Base-by-base conservation (phyloP, 2,888 invertebrate genomes). In the Creontiades dilutus region DNA sequence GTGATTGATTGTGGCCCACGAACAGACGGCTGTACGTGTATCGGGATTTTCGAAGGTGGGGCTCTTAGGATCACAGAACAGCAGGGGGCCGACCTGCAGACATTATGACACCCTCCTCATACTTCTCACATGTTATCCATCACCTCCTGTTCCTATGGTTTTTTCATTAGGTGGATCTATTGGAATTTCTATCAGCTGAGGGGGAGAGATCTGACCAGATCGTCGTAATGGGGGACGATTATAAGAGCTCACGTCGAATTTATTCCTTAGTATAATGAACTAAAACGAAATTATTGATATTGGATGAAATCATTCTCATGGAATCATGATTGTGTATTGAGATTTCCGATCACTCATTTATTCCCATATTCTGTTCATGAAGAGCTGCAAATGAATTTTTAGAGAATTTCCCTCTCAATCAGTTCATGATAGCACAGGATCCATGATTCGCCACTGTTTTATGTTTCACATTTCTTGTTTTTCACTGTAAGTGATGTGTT, bases 111-210 rank as follows among this genome's bases (percentile, higher is more conserved):
- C 87, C 87, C 57, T 57, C 86, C 23, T 75, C 46, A 75, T 87
- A 61, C 46, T 76, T 87, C 48, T 68, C 23, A 23, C 78, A 47
- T n/a, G 52, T 76, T 85, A 90, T 90, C 89, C 89, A 85, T 90
- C 89, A 90, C 52, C 78, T 81, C n/a, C 16, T 47, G 28, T 27
- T 76, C 86, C 89, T 86, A 90, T 90, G 89, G 89, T 90, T 90
- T 86, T 90, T 90, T 90, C 89, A 90, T 90, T 90, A 90, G 89
- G 61, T 90, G 76, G 75, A 37, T 28, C 85, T 90, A 90, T 85
- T 86, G 89, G 89, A 90, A 90, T 90, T 90, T 90, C 85, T 86
- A 90, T 84, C 84, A 85, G 85, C 85, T 90, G 47, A 19, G 78
- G 78, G 78, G 78, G 19, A 75, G 9, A 68, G 68, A 68, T 78